Conservation (phyloP, 1,140 invertebrate species). For the Nasonia giraulti region DNA sequence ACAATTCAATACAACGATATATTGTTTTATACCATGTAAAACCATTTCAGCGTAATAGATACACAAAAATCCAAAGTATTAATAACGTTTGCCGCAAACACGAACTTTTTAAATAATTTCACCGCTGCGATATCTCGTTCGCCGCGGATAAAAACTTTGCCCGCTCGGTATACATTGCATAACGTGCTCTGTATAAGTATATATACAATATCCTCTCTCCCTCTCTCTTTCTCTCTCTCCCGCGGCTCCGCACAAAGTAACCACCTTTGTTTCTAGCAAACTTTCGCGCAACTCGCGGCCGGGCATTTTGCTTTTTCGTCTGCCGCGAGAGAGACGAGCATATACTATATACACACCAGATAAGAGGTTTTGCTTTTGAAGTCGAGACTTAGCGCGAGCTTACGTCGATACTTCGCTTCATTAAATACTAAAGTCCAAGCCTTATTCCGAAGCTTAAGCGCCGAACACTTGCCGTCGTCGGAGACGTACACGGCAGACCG, state of each 20-base stretch:
- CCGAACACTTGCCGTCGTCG: not conserved
- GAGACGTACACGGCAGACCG: not conserved
- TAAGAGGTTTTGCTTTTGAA: constrained; percentile 63
- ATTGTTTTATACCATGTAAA: no score
- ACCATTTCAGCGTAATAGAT: not conserved
- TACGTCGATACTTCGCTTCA: constrained; percentile 35
- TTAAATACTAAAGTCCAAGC: constrained; percentile 42
- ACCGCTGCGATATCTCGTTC: not conserved
- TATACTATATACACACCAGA: constrained; percentile 45
- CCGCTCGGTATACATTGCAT: not conserved
- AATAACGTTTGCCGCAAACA: not conserved
- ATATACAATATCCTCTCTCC: not conserved
- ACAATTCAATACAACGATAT: not conserved
- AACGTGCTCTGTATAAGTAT: not conserved
- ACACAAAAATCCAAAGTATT: not conserved
- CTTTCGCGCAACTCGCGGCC: not conserved
- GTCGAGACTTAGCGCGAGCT: constrained; percentile 42
- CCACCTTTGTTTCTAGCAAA: constrained; percentile 34
- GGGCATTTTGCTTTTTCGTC: constrained; percentile 41
- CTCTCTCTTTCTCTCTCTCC: no score
- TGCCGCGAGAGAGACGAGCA: not conserved
- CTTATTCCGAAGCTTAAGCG: constrained; percentile 10
- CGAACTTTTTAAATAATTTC: constrained; percentile 5
- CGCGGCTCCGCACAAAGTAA: constrained; percentile 51
- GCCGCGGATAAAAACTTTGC: constrained; percentile 2